phyloP scores from a whole-genome alignment of 2,113 vertebrate genomes.

The Rhinopithecus roxellana region DNA sequence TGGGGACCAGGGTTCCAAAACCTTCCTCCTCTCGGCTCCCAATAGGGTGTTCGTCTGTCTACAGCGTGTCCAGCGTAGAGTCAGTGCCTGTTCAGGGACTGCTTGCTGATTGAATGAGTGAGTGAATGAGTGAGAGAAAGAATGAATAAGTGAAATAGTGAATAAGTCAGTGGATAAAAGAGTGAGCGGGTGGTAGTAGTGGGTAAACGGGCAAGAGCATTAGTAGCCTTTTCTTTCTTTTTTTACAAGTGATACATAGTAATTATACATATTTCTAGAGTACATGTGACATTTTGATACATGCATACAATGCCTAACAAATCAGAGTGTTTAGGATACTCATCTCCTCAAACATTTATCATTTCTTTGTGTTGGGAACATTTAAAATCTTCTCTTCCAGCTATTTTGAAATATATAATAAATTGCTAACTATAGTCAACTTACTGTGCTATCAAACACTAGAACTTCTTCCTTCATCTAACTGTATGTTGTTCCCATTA shows the following conservation, averaged over 20 bases:
- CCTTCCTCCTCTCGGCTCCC: background rate
- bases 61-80: accelerated
- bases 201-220: background rate
- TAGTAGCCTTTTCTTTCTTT: background rate
- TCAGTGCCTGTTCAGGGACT: background rate
- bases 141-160: background rate
- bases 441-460: background rate
- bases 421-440: background rate
- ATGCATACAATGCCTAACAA: background rate
- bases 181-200: background rate
- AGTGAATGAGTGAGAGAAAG: background rate
- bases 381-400: background rate
- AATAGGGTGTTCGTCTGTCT: background rate
- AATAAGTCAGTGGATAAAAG: background rate
- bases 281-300: background rate
- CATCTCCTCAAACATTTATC: background rate
- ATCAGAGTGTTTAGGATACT: background rate
- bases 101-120: background rate
- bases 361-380: background rate
- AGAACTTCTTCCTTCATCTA: background rate
- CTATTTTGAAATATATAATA: background rate
- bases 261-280: background rate
- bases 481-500: background rate
- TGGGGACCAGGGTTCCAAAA: background rate
- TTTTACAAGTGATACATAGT: background rate